A percentile compares a stretch with the other conserved stretches of the same genome.
Evolutionary conservation across 2,888 invertebrate genomes (phyloP).

Genomic region (Thysanoteuthis rhombus): DNA sequence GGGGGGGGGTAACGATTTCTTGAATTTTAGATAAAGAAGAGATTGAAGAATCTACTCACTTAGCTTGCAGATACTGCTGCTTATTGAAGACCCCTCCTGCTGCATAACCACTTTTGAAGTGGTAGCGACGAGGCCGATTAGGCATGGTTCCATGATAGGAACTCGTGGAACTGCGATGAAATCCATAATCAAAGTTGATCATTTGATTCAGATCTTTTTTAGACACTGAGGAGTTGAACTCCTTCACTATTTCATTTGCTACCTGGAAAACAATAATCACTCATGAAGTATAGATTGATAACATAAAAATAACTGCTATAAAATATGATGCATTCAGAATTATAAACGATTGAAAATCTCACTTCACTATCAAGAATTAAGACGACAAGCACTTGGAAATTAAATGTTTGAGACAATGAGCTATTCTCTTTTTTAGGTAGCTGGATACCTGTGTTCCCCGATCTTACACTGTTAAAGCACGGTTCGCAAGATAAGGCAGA

Average conservation of each 20-base stretch:
- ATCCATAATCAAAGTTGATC: constrained; percentile 88
- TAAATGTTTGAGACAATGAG: no score
- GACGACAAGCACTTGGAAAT: no score
- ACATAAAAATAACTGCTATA: background rate
- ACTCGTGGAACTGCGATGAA: constrained; percentile 69
- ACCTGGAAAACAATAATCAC: constrained; percentile 43
- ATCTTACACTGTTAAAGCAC: no score
- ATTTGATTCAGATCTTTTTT: constrained; percentile 90
- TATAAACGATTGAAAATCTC: no score
- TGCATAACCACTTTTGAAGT: constrained; percentile 39
- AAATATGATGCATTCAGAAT: no score
- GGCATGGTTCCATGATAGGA: constrained; percentile 40
- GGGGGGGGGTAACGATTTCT: no score
- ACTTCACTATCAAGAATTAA: no score
- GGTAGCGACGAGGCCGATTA: constrained; percentile 37
- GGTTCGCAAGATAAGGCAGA: no score
- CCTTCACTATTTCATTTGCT: constrained; percentile 64
- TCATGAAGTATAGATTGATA: background rate
- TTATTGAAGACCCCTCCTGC: constrained; percentile 79
- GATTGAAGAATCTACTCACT: constrained; percentile 73
- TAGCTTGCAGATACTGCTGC: constrained; percentile 92
- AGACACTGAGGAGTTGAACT: constrained; percentile 82
- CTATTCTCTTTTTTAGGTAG: no score
- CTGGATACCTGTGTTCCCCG: no score
- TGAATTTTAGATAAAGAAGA: background rate